Conservation (phyloP, 2,888 invertebrate species). For the Crepidodera aurea region DNA sequence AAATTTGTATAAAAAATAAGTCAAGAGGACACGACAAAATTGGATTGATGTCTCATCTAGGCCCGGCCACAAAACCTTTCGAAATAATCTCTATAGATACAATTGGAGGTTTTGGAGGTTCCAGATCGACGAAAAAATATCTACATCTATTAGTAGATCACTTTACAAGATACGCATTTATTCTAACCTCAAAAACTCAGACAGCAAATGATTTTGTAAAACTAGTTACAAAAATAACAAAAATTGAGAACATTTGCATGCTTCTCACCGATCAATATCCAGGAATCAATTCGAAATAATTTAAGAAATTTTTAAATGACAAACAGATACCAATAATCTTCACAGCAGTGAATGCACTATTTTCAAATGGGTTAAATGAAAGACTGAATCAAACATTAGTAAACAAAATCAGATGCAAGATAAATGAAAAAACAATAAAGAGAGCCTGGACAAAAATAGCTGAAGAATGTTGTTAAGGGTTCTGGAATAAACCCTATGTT, state of each 20-base stretch:
- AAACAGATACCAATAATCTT: conserved; percentile 36
- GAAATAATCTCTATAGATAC: conserved; percentile 41
- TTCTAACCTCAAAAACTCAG: conserved; percentile 48
- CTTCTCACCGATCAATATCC: conserved; percentile 51
- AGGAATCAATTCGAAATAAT: conserved; percentile 50
- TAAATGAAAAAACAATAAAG: no score
- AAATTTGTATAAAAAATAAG: conserved; percentile 17
- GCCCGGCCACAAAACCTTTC: conserved; percentile 15
- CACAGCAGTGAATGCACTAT: conserved; percentile 38
- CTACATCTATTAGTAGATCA: conserved; percentile 51
- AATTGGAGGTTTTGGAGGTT: conserved; percentile 51
- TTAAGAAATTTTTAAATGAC: conserved; percentile 46
- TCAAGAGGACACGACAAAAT: neutral
- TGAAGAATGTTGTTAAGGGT: no score
- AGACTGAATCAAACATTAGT: no score
- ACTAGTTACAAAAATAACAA: conserved; percentile 38
- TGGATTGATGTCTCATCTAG: conserved; percentile 10
- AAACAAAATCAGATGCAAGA: conserved; percentile 42
- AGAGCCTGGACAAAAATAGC: no score
- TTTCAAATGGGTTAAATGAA: no score
- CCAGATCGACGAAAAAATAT: conserved; percentile 50
- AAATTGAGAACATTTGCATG: conserved; percentile 42
- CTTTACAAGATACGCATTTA: conserved; percentile 49
- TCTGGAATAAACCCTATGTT: no score
- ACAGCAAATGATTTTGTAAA: conserved; percentile 49